Conservation (phyloP, 1,140 invertebrate genomes). For the Drosophila sechellia region DNA sequence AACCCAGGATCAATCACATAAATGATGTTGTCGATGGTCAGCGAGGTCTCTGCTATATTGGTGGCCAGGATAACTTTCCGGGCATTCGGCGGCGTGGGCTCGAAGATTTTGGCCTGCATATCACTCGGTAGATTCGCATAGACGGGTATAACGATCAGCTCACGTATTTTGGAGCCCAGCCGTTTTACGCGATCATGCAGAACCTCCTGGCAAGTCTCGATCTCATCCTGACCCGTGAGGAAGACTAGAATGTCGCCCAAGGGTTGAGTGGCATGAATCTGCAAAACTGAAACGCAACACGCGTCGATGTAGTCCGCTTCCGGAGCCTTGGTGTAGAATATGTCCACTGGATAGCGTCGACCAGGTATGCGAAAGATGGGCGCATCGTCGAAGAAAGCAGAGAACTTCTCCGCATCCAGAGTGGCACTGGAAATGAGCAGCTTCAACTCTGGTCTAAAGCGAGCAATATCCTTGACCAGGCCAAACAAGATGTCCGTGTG, state of each 20-base stretch:
- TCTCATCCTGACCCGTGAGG: constrained; percentile 98
- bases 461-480: constrained; percentile 98
- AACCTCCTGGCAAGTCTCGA: constrained; percentile 97
- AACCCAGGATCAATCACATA: constrained; percentile 99
- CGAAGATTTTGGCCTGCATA: constrained; percentile 99
- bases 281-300: constrained; percentile 97
- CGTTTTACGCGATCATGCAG: constrained; percentile 94
- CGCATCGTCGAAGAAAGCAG: constrained; percentile 98
- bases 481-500: constrained; percentile 99
- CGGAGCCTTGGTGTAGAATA: constrained; percentile 99
- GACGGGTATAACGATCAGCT: constrained; percentile 97
- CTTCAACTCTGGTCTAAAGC: constrained; percentile 97
- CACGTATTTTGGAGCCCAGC: constrained; percentile 96
- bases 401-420: constrained; percentile 99
- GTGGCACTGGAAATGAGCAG: constrained; percentile 99
- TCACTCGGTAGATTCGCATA: constrained; percentile 99
- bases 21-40: constrained; percentile 99
- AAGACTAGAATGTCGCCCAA: constrained; percentile 98
- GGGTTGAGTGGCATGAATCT: constrained; percentile 98
- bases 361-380: constrained; percentile 99
- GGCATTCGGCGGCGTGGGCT: constrained; percentile 96
- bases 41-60: constrained; percentile 99
- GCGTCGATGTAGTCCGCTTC: constrained; percentile 99
- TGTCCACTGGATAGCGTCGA: constrained; percentile 92
- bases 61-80: constrained; percentile 98